These are phyloP conservation scores for Abscondita cerata DNA, from an alignment of 2,888 invertebrate genomes.

Conservation along the genomic window DNA sequence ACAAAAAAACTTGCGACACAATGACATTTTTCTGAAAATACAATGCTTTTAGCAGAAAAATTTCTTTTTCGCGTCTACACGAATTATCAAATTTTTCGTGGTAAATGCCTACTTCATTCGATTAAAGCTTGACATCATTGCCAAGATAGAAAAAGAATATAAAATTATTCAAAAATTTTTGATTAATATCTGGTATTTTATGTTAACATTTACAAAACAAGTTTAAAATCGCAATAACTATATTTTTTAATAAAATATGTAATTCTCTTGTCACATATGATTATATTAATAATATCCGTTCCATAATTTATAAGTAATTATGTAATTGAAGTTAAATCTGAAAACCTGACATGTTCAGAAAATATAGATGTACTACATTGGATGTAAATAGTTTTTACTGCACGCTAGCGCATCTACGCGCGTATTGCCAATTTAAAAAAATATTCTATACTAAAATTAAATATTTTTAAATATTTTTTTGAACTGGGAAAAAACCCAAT, in stretches of 20 bases:
- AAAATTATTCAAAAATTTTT: too few species aligned
- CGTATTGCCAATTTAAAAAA: not conserved
- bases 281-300: constrained; percentile 8
- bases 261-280: not conserved
- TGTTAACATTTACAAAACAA: constrained; percentile 4
- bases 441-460: not conserved
- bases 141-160: too few species aligned
- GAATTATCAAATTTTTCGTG: too few species aligned
- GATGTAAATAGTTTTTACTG: not conserved
- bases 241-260: not conserved
- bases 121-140: too few species aligned
- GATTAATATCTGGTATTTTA: too few species aligned
- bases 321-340: not conserved
- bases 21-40: not conserved
- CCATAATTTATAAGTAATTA: not conserved
- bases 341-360: too few species aligned
- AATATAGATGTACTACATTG: too few species aligned
- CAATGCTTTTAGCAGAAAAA: too few species aligned
- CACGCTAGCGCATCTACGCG: not conserved
- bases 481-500: not conserved
- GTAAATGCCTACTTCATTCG: too few species aligned
- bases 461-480: not conserved
- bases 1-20: not conserved
- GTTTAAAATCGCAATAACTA: constrained; percentile 1
- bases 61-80: too few species aligned